Evolutionary conservation across 2,113 vertebrate species (phyloP).

Genomic region (Megaceryle maxima): DNA sequence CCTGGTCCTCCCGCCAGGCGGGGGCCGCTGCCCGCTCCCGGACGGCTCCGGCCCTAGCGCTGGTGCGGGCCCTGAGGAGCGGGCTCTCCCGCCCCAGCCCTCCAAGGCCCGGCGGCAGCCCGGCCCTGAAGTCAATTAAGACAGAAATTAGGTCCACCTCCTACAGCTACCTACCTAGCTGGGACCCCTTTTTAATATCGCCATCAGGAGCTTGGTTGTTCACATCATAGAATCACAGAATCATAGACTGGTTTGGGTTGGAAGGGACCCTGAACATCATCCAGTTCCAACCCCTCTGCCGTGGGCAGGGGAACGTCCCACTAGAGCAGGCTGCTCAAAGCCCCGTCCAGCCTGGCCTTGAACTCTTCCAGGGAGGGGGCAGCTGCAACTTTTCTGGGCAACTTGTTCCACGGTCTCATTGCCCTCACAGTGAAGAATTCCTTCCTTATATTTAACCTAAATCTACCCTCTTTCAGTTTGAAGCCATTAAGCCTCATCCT

Average conservation of each 20-base stretch:
- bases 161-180: accelerated
- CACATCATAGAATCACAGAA: background rate
- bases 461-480: background rate
- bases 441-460: background rate
- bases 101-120: background rate
- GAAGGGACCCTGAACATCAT: background rate
- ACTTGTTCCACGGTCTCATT: background rate
- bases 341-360: background rate
- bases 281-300: background rate
- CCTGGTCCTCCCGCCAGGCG: background rate
- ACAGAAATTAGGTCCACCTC: accelerated
- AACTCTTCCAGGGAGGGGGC: background rate
- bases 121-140: accelerated
- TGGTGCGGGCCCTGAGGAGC: too few species aligned
- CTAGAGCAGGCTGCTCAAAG: background rate
- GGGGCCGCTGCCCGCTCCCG: background rate
- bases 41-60: background rate
- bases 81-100: background rate
- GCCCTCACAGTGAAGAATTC: background rate
- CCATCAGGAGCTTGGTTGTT: background rate
- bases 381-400: background rate
- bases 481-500: background rate
- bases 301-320: background rate
- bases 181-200: accelerated
- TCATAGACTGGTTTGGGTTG: background rate